Conservation (phyloP, 2,888 invertebrate species). For the Seira sanloemensis region DNA sequence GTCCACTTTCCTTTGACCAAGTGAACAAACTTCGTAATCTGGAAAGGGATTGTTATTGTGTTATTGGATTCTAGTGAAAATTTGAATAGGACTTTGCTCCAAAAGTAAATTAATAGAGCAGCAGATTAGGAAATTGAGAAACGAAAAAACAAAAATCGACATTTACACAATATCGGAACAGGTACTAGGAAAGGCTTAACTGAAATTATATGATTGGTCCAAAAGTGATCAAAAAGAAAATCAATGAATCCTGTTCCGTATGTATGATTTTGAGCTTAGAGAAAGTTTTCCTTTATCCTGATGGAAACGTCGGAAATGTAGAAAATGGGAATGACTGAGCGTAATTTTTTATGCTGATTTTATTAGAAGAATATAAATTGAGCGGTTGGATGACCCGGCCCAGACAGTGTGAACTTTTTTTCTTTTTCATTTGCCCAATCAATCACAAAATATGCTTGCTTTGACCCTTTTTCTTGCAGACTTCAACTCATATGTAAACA, state of each 20-base stretch:
- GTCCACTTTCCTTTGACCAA: not conserved
- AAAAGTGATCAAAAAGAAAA: no score
- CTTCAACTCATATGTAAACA: not conserved
- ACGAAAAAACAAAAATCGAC: no score
- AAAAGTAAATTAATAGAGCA: not conserved
- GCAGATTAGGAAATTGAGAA: not conserved
- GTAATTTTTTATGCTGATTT: not conserved
- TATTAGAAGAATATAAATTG: not conserved
- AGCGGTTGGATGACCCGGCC: not conserved
- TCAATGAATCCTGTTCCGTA: no score
- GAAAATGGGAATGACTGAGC: conserved; percentile 13
- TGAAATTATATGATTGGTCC: not conserved
- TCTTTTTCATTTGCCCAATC: not conserved
- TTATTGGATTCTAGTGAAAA: not conserved
- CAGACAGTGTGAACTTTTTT: not conserved
- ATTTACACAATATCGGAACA: no score
- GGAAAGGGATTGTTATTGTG: no score
- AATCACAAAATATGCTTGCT: not conserved
- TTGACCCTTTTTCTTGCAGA: not conserved
- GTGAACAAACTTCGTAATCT: not conserved
- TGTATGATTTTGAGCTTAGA: no score
- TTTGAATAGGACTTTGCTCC: no score
- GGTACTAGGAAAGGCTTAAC: not conserved
- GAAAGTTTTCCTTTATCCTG: no score
- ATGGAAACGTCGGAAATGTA: not conserved